These are phyloP conservation scores for Pocillopora meandrina DNA, from an alignment of 92 coral and sea anemone species.

Conservation along the genomic window DNA sequence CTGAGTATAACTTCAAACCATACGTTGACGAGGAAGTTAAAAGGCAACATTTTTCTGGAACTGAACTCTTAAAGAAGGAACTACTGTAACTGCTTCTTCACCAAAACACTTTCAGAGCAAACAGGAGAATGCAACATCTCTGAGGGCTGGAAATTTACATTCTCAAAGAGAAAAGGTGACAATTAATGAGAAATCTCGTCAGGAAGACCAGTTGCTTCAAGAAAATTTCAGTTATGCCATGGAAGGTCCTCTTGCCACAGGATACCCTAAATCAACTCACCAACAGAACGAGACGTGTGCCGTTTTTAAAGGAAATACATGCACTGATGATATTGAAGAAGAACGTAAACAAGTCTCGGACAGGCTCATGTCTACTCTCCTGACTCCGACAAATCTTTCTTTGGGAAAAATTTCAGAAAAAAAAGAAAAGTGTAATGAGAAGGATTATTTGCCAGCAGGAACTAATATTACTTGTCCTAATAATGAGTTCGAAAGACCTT, in stretches of 20 bases:
- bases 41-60: conserved; percentile 60
- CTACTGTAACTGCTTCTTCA: not conserved
- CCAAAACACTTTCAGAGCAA: not conserved
- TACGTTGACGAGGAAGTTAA: conserved; percentile 58
- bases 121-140: not conserved
- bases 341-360: not conserved
- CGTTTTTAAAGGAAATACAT: not conserved
- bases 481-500: not conserved
- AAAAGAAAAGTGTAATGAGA: not conserved
- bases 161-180: not conserved
- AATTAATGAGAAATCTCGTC: not conserved
- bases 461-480: not conserved
- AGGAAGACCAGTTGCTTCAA: not conserved
- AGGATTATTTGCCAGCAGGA: not conserved
- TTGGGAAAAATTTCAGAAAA: not conserved
- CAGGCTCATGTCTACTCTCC: not conserved
- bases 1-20: conserved; percentile 59
- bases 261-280: not conserved
- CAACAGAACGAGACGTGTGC: not conserved
- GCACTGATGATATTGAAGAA: not conserved
- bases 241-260: not conserved
- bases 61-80: conserved; percentile 72
- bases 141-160: not conserved
- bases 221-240: not conserved
- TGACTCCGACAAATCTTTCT: not conserved